phyloP scores from a whole-genome alignment of 2,888 invertebrate genomes.

The Lepetodrilus schrolli region DNA sequence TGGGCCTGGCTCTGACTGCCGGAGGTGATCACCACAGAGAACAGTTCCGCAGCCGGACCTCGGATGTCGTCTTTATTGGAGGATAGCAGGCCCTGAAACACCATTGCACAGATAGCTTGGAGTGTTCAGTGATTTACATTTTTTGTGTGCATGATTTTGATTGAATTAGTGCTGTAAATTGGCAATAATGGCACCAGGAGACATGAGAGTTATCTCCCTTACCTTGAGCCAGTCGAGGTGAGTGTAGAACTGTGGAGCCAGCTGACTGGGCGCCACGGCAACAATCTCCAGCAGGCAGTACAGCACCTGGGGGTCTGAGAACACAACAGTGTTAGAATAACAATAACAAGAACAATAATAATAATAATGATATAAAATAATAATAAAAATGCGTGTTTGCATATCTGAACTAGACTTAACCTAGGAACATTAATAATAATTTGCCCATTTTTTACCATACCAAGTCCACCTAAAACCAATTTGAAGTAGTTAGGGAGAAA shows the following conservation, averaged over 20 bases:
- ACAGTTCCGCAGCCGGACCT: slow-evolving; percentile 84
- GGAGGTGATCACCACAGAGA: slow-evolving; percentile 82
- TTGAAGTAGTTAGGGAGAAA: too few species aligned
- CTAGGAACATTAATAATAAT: neutral
- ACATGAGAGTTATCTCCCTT: too few species aligned
- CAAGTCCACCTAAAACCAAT: too few species aligned
- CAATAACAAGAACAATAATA: too few species aligned
- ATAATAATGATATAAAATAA: neutral
- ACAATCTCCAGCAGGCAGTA: slow-evolving; percentile 88
- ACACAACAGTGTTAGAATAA: neutral
- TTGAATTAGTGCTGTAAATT: too few species aligned
- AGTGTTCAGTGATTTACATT: too few species aligned
- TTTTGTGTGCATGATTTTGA: too few species aligned
- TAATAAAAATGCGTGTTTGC: neutral
- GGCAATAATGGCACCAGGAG: too few species aligned
- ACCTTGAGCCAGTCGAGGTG: slow-evolving; percentile 81
- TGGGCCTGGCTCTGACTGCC: slow-evolving; percentile 78
- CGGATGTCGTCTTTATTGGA: slow-evolving; percentile 85
- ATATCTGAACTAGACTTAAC: neutral
- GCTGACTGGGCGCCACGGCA: slow-evolving; percentile 85
- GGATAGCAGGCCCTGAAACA: slow-evolving; percentile 69
- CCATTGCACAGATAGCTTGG: too few species aligned
- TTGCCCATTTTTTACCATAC: too few species aligned
- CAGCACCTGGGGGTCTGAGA: slow-evolving; percentile 75
- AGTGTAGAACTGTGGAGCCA: slow-evolving; percentile 81